A percentile compares a stretch with the other conserved stretches of the same genome.
Conservation (phyloP, 2,113 vertebrate species). For the Pao palembangensis region DNA sequence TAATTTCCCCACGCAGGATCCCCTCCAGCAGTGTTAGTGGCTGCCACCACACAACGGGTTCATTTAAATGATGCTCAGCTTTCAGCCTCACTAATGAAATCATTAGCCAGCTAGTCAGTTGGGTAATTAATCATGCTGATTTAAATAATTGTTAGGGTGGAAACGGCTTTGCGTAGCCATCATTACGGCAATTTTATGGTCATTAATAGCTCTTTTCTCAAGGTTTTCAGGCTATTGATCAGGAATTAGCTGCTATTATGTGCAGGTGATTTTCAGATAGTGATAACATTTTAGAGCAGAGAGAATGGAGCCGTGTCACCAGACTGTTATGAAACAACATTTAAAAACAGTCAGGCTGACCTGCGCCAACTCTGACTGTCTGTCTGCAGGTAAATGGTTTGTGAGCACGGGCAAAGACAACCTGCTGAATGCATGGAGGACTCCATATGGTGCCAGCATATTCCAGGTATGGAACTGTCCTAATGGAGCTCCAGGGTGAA, state of each 20-base stretch:
- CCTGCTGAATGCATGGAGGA: constrained; percentile 95
- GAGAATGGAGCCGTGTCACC: no score
- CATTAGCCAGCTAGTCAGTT: constrained; percentile 54
- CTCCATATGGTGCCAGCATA: constrained; percentile 95
- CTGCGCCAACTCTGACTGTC: not conserved
- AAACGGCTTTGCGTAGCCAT: constrained; percentile 38
- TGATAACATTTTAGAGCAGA: no score
- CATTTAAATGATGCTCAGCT: constrained; percentile 34
- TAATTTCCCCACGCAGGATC: constrained; percentile 28
- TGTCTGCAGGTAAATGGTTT: constrained; percentile 91
- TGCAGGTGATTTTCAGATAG: no score
- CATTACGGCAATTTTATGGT: constrained; percentile 42
- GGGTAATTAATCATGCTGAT: constrained; percentile 62
- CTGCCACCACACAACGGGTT: constrained; percentile 36
- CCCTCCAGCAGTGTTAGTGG: constrained; percentile 25
- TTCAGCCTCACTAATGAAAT: constrained; percentile 57
- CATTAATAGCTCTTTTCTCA: constrained; percentile 18
- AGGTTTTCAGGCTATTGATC: constrained; percentile 12
- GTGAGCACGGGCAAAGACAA: constrained; percentile 98
- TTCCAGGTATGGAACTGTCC: constrained; percentile 83
- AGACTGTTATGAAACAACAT: no score
- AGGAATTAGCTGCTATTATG: no score
- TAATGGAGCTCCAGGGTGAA: not conserved
- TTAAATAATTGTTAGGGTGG: constrained; percentile 56
- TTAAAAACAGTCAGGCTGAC: no score